A percentile compares a stretch with the other conserved stretches of the same genome.
Evolutionary conservation across 2,797 vertebrate species (phyloP).

Genomic region (Chaenodraco wilsoni): DNA sequence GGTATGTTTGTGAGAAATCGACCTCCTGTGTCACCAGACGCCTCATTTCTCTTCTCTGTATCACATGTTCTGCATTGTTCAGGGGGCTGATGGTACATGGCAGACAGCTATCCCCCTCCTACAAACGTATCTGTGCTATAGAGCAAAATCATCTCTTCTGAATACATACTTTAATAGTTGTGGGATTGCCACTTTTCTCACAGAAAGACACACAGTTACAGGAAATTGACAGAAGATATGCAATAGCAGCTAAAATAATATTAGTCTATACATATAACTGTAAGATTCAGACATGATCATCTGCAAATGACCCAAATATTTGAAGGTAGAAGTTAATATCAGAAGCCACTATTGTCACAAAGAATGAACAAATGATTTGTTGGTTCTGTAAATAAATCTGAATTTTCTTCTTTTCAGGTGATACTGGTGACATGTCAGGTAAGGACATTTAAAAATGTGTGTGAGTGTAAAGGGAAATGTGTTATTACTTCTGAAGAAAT

Average conservation of each 20-base stretch:
- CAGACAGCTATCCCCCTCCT: not conserved
- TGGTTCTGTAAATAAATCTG: slow-evolving; percentile 10
- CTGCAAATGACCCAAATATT: not conserved
- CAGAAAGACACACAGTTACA: slow-evolving; percentile 10
- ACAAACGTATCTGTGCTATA: slow-evolving; percentile 14
- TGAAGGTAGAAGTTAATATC: not conserved
- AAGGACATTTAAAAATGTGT: slow-evolving; percentile 51
- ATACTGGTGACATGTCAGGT: slow-evolving; percentile 98
- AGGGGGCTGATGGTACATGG: slow-evolving; percentile 8
- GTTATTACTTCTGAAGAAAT: not conserved
- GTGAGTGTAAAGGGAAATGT: not conserved
- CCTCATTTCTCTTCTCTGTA: slow-evolving; percentile 40
- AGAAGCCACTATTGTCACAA: not conserved
- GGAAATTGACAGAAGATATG: not conserved
- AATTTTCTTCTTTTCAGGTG: slow-evolving; percentile 85
- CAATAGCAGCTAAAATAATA: not conserved
- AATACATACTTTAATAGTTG: slow-evolving; percentile 8
- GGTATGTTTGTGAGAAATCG: slow-evolving; percentile 93
- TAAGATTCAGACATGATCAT: not conserved
- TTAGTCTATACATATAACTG: not conserved
- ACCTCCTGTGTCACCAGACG: slow-evolving; percentile 62
- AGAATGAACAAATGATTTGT: not conserved
- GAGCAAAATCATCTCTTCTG: slow-evolving; percentile 21
- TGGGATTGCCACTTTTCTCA: slow-evolving; percentile 6
- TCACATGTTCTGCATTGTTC: slow-evolving; percentile 29